Conservation (phyloP, 2,797 vertebrate genomes). For the Neosalanx taihuensis region DNA sequence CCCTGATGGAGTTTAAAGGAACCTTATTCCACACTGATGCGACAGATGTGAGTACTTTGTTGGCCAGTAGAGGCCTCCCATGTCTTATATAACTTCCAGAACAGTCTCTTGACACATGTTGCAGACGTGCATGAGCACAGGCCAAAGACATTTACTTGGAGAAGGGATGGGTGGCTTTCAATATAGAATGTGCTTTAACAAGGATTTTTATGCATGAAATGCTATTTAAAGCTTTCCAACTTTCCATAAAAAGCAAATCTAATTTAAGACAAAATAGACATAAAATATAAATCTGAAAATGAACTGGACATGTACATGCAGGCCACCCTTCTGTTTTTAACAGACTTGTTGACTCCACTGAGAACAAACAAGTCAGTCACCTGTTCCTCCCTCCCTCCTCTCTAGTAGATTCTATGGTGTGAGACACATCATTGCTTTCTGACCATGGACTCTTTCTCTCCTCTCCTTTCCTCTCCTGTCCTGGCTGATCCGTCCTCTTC, state of each 20-base stretch:
- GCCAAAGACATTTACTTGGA: constrained; percentile 27
- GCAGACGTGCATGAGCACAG: constrained; percentile 20
- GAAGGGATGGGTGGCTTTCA: background rate
- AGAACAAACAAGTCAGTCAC: constrained; percentile 44
- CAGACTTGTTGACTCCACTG: constrained; percentile 28
- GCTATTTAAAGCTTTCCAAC: background rate
- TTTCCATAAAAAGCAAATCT: background rate
- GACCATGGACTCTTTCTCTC: constrained; percentile 20
- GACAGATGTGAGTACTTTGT: constrained; percentile 66
- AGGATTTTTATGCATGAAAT: background rate
- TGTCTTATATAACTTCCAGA: constrained; percentile 75
- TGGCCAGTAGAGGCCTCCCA: constrained; percentile 97
- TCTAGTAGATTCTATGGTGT: constrained; percentile 41
- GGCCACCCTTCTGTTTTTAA: background rate
- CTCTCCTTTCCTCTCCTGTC: constrained; percentile 46
- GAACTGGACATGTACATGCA: background rate
- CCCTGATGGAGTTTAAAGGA: constrained; percentile 43
- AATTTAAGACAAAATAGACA: background rate
- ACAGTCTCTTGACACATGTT: constrained; percentile 36
- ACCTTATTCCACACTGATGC: constrained; percentile 53
- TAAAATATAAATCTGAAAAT: background rate
- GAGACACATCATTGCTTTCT: constrained; percentile 48
- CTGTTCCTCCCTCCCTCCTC: constrained; percentile 37
- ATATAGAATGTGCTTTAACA: background rate
- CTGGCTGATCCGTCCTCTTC: constrained; percentile 88